A percentile compares a stretch with the other conserved stretches of the same genome.
Conservation (phyloP, 2,888 invertebrate species). For the Lypha dubia region DNA sequence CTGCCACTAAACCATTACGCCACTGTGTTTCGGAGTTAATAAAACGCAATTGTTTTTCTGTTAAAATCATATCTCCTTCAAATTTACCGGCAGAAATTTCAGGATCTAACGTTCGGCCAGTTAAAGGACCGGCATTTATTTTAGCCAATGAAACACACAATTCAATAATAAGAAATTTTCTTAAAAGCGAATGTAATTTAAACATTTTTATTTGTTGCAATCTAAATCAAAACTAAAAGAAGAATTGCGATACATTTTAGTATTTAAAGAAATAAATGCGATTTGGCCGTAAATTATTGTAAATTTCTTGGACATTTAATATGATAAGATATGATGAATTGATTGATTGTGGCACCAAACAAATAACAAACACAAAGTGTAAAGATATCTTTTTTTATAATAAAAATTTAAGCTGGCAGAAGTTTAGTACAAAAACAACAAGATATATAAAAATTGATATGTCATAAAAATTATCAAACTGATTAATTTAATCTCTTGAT, state of each 20-base stretch:
- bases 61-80: slow-evolving; percentile 90
- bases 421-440: no score
- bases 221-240: slow-evolving; percentile 15
- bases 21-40: slow-evolving; percentile 64
- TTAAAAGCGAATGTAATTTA: neutral
- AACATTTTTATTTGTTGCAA: slow-evolving; percentile 41
- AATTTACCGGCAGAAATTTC: slow-evolving; percentile 89
- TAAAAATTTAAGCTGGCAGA: no score
- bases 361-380: neutral
- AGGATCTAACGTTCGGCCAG: slow-evolving; percentile 84
- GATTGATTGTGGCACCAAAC: no score
- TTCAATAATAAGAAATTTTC: neutral
- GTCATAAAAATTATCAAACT: no score
- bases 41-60: slow-evolving; percentile 77
- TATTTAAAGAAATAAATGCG: slow-evolving; percentile 42
- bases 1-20: slow-evolving; percentile 86
- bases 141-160: neutral
- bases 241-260: slow-evolving; percentile 14
- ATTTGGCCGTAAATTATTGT: neutral
- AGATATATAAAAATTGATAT: no score
- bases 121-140: slow-evolving; percentile 44
- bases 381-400: neutral
- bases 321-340: slow-evolving; percentile 20
- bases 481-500: no score
- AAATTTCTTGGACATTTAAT: neutral